Conservation (phyloP, 2,888 invertebrate genomes). For the Nephrotoma flavescens region DNA sequence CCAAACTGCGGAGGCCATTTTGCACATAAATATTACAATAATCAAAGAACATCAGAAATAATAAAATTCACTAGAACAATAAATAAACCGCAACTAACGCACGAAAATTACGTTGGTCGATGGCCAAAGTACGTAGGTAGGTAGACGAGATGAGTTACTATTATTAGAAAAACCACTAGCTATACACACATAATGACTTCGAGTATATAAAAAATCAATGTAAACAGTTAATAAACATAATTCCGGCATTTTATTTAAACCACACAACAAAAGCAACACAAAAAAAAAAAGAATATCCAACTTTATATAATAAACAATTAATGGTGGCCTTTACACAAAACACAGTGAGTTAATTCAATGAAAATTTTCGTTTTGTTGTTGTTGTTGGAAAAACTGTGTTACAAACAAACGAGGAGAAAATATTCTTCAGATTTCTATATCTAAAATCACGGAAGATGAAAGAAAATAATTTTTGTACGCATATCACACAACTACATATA, state of each 20-base stretch:
- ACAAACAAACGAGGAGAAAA: neutral
- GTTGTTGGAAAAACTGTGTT: neutral
- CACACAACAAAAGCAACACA: too few species aligned
- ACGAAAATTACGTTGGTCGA: neutral
- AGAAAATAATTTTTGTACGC: neutral
- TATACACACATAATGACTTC: neutral
- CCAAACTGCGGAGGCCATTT: neutral
- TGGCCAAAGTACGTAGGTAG: neutral
- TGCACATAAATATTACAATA: neutral
- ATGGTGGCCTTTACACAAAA: neutral
- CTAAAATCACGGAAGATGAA: neutral
- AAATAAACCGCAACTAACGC: neutral
- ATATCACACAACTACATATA: neutral
- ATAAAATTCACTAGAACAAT: neutral
- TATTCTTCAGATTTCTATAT: neutral
- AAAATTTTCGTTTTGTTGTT: neutral
- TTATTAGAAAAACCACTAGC: neutral
- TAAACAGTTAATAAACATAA: neutral
- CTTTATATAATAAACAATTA: neutral
- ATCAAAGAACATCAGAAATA: neutral
- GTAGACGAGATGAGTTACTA: neutral
- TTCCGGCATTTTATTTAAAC: neutral
- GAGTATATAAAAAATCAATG: neutral
- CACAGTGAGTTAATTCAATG: neutral
- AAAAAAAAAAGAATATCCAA: neutral